Evolutionary conservation across 2,797 vertebrate species (phyloP), one percentile per base, ranked within the genome.

Genomic region (Falco biarmicus): DNA sequence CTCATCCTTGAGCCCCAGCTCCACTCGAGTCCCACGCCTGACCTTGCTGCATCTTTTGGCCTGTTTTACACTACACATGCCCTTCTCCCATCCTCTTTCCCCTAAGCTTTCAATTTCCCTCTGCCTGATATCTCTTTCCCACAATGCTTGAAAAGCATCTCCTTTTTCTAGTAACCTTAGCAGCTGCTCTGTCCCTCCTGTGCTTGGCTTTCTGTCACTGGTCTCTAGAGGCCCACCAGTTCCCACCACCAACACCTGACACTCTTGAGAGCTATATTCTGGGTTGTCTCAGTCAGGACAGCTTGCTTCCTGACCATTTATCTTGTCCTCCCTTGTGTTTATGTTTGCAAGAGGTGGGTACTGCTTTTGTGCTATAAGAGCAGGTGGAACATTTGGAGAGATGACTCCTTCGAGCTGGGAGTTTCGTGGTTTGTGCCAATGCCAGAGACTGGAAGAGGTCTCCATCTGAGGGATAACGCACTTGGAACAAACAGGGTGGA

Each of bases 361-460:
- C 51, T 82, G 69, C 39, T 94, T 87, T 83, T 73, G 45, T 19
- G 18, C 63, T 65, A 6, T 71, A 86, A 94, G 75, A 96, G 65
- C 41, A 82, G 78, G 54, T 66, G 48, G 56, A 95, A 94, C 24
- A 31, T 78, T 86, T 94, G 77, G 76, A 93, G 92, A 96, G 84
- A 74, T 92, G 90, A 94, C 81, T 96, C 93, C 90, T 97, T 95
- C 2, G 13, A 92, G 89, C 79, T 95, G 96, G 94, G 95, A 95
- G 81, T 95, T 95, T 85, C 61, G 59, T 71, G 83, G 56, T 69
- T 82, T 94, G 60, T 78, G 84, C 73, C 78, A 83, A 14, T 83
- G 81, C 64, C 68, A 90, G 79, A 91, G 73, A 90, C 56, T 79
- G 69, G n/a, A 95, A 93, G 68, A 94, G 53, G 79, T 83, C 94